Base-by-base conservation (phyloP, 2,113 vertebrate genomes). In the Petroica traversi region DNA sequence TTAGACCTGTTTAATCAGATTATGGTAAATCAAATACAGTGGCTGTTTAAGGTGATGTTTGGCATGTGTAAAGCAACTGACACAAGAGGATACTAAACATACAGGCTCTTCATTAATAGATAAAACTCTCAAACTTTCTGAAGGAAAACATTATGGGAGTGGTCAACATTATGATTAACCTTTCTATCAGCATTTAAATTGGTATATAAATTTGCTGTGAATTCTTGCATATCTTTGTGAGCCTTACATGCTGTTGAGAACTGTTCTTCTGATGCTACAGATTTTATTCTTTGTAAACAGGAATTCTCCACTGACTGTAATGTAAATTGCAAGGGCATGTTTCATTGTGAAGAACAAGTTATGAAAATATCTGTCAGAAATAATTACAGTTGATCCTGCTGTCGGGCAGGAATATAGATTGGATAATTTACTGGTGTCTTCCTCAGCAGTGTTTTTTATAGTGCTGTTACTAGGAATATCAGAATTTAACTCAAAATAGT, bases 281-380 rank as follows among this genome's bases (percentile, higher is more conserved):
- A 43, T 61, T 84, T 69, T 40, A 62, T 57, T 57, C n/a, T 71
- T 49, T 57, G 38, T 69, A 83, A 96, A 72, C 23, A 77, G 34
- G 57, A 92, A 41, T 55, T 83, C 67, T 72, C 24, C 20, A 6
- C 26, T 49, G 59, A 83, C 49, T 52, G 19, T 33, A 61, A 84
- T 38, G 25, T 45, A 83, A 91, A 91, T 95, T 69, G 36, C 86
- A 96, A 85, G 62, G 48, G 8, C 84, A 83, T 64, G 45, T 83
- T 94, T 48, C 33, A 33, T 59, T 64, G 49, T 64, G 75, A 89
- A 76, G 54, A 88, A 43, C 20, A 72, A 67, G n/a, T 92, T 92
- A 68, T 59, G 77, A 88, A 86, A 94, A 91, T 73, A 80, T 19
- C 66, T 91, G 87, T 79, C 87, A 88, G 75, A 88, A 88, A 34